Evolutionary conservation across 2,888 invertebrate genomes (phyloP), one percentile per base, ranked within the genome.

Genomic region (Cyclophora punctaria): DNA sequence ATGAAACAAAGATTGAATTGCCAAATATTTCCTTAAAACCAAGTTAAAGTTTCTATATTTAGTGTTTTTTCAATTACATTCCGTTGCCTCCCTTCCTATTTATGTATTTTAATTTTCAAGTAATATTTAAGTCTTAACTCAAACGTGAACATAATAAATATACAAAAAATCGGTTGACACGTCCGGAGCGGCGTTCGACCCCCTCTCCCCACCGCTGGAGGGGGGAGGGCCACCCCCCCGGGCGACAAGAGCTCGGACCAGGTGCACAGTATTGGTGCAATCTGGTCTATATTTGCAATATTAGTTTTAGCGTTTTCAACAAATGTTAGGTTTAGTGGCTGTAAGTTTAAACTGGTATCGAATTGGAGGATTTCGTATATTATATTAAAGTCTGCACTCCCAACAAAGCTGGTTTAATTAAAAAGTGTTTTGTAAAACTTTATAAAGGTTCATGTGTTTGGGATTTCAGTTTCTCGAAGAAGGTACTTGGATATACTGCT

Each of bases 261-360:
- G 81, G 83, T 83, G 83, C 80, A 73, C 57, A 64, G 75, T 79
- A 79, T 79, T 69, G 77, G 76, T 71, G 79, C 81, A 80, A 79
- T 80, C 74, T 75, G 71, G 73, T 65, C 76, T 71, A 69, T 69
- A 73, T 66, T 68, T 73, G 71, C 72, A 72, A 75, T 74, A 74
- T 73, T 73, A 75, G 75, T 73, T 73, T 65, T 63, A 69, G 58
- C 62, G 59, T 58, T 62, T 54, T 47, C 53, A 55, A 53, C 63
- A 60, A 58, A 63, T 69, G 66, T 67, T 71, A 69, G 61, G 65
- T 53, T 47, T 47, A 49, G 48, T 45, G 44, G 20, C 34, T 44
- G 6, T 33, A 44, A 44, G 44, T 44, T 20, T 33, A 34, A 34
- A 34, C 34, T 33, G 44, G 20, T 44, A 34, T 5, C 44, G 5